Base-by-base conservation (phyloP, 1,140 invertebrate genomes). In the Drosophila subobscura region DNA sequence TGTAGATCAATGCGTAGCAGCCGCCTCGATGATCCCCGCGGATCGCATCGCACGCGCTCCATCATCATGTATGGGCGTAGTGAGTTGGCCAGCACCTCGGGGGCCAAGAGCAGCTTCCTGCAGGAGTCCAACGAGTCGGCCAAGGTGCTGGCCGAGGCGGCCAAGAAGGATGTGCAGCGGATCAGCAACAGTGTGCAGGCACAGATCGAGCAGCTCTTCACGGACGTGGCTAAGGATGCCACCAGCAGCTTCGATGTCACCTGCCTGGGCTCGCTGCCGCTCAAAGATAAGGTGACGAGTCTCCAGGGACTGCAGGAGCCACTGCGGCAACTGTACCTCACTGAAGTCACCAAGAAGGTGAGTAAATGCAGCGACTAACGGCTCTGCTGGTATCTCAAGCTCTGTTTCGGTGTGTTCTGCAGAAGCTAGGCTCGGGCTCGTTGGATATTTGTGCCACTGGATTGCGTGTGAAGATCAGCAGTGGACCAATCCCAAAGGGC, bases 201-300 rank as follows among this genome's bases (percentile, higher is more conserved):
- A 7, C 94, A 95, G 63, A 97, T 97, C 80, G 96, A 97, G 89
- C 94, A 95, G 76, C 96, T 97, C 94, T 97, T 97, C 84, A 95
- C 94, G 20, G 96, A 97, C 61, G 95, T 96, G 77, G 94, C 95
- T 8, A 94, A 95, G 77, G 95, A 94, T 88, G 92, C 93, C 1
- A 94, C 94, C 59, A 91, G 88, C 23, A 91, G 90, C 59, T 96
- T 95, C 71, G 93, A 94, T 73, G 96, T 97, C 12, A 95, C 96
- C 76, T 97, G 97, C 79, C 92, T 98, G 58, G 97, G 97, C 3
- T 96, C 95, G 2, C 94, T 96, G 8, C 94, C 95, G 1, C 92
- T 97, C 0, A 94, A 94, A 1, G 95, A 95, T 45, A 96, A 96
- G 73, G 96, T 97, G 23, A 96, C 96, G 0, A 96, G 96, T 64